Evolutionary conservation across 2,888 invertebrate species (phyloP), one percentile per base, ranked within the genome.

Genomic region (Drosophila peninsularis): DNA sequence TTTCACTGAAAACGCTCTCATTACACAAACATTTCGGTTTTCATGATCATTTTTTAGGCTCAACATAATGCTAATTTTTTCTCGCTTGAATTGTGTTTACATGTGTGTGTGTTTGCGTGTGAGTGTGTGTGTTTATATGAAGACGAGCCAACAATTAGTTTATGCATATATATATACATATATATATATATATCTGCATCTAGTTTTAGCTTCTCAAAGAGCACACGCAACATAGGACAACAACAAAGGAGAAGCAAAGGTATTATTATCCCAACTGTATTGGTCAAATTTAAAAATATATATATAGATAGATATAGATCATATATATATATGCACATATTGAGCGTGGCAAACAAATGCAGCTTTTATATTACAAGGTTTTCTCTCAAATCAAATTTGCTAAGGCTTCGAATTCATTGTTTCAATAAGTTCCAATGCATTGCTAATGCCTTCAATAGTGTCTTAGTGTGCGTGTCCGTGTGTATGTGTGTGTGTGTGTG

Each of bases 1-100:
- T 88, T 82, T 83, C 88, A 83, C 83, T 83, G 83, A 83, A 83
- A 83, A 88, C 83, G 83, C 83, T 83, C 88, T 78, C 71, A 78
- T 77, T 82, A 65, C 67, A 79, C 71, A 78, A 73, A 75, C 52
- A 55, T 54, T 65, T 66, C 49, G 62, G 62, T 50, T 50, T 36
- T 50, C 36, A 21, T 21, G 21, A 13, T 50, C 21, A 34, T 24
- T 50, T 63, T 80, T 54, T 57, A 62, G 44, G 24, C 69, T 73
- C 84, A 86, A 82, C 81, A 72, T 83, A 83, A 77, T 70, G 82
- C 82, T 80, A 83, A 70, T 74, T 61, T 74, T 61, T 49, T 39
- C 45, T 53, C 69, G 47, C 19, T 44, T 69, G 27, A 30, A 44
- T 45, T 30, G 45, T 73, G 7, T 54, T 27, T 52, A 24, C 60